phyloP scores from a whole-genome alignment of 2,888 invertebrate genomes.

The Incurvaria masculella region DNA sequence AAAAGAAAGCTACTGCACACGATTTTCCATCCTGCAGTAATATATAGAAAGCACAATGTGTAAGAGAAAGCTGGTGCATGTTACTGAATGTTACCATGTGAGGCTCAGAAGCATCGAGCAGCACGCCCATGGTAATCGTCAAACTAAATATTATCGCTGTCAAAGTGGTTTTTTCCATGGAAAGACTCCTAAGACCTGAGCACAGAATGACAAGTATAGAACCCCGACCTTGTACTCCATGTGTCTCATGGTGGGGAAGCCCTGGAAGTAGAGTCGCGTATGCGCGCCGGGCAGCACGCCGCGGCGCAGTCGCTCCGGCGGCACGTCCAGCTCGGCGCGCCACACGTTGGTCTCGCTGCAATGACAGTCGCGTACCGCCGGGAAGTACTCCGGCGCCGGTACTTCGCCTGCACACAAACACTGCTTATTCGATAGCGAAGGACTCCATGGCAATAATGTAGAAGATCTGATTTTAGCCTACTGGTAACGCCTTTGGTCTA shows the following conservation, averaged over 20 bases:
- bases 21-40: too few relatives aligned
- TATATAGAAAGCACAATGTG: too few relatives aligned
- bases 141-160: neutral
- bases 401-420: conserved; percentile 25
- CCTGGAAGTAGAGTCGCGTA: conserved; percentile 73
- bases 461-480: too few relatives aligned
- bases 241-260: conserved; percentile 91
- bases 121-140: too few relatives aligned
- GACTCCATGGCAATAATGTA: too few relatives aligned
- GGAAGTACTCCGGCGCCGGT: conserved; percentile 61
- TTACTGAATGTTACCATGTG: too few relatives aligned
- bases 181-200: conserved; percentile 3
- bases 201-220: neutral
- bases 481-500: too few relatives aligned
- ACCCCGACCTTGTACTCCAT: conserved; percentile 69
- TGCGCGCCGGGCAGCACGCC: conserved; percentile 69
- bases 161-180: conserved; percentile 8
- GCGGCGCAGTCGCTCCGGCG: conserved; percentile 55
- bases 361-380: conserved; percentile 54
- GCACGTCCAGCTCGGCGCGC: conserved; percentile 58
- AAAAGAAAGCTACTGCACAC: too few relatives aligned
- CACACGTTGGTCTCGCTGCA: conserved; percentile 49
- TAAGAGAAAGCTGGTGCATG: too few relatives aligned
- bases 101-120: too few relatives aligned
- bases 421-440: too few relatives aligned